These are phyloP conservation scores for Metallyticus violacea DNA, from an alignment of 2,888 invertebrate species.

Conservation along the genomic window DNA sequence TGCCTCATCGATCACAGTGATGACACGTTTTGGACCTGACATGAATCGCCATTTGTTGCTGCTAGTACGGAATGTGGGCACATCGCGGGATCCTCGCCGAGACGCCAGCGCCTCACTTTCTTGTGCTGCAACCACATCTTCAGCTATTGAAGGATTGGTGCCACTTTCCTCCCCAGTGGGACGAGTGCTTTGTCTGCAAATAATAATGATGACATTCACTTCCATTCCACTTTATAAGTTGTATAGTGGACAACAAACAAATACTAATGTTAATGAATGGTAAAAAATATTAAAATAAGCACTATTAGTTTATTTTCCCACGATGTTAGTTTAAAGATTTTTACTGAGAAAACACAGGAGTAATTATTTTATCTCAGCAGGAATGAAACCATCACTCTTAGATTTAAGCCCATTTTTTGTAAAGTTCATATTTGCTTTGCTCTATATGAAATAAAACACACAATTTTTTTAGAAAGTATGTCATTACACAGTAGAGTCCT, in stretches of 20 bases:
- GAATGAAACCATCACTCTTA: no score
- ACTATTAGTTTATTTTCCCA: no score
- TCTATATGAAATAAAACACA: no score
- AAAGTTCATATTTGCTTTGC: no score
- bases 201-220: neutral
- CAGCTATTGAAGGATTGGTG: neutral
- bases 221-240: neutral
- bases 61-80: slow-evolving; percentile 46
- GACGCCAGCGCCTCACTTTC: slow-evolving; percentile 40
- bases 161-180: neutral
- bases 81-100: slow-evolving; percentile 44
- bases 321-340: no score
- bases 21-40: slow-evolving; percentile 58
- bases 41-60: slow-evolving; percentile 50
- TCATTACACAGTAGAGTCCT: no score
- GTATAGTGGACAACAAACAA: neutral
- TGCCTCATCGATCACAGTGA: slow-evolving; percentile 76
- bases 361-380: no score
- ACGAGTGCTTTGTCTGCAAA: neutral
- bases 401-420: no score
- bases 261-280: no score
- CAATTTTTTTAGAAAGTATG: no score
- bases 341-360: no score
- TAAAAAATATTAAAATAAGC: no score
- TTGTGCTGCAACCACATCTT: neutral